Conservation (phyloP, 1,140 invertebrate species). For the Cydia strobilella region DNA sequence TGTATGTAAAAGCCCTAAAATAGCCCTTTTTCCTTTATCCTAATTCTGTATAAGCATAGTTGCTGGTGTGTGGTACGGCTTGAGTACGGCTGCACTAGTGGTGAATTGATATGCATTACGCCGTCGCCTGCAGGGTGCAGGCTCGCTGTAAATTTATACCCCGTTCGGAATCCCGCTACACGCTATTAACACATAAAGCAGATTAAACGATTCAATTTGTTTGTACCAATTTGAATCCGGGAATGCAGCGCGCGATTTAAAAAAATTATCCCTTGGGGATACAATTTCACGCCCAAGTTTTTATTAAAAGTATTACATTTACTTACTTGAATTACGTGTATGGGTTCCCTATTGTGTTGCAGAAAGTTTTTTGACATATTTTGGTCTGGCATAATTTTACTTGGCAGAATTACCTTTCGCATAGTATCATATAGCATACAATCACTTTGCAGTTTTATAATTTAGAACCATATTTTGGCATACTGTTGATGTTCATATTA, state of each 20-base stretch:
- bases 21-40: not conserved
- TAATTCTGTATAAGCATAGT: not conserved
- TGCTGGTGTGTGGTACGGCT: not conserved
- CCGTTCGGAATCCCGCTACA: conserved; percentile 10
- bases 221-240: not conserved
- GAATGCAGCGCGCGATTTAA: not conserved
- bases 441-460: too few relatives aligned
- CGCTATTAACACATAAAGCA: conserved; percentile 27
- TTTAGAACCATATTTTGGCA: too few relatives aligned
- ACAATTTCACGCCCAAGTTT: not conserved
- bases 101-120: conserved; percentile 18
- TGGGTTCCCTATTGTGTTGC: too few relatives aligned
- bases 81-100: not conserved
- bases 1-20: too few relatives aligned
- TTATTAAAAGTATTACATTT: not conserved
- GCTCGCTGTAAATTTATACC: conserved; percentile 21
- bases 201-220: conserved; percentile 27
- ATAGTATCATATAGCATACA: too few relatives aligned
- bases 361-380: too few relatives aligned
- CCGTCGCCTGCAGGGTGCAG: conserved; percentile 24
- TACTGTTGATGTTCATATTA: too few relatives aligned
- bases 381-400: too few relatives aligned
- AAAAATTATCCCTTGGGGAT: not conserved
- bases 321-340: too few relatives aligned
- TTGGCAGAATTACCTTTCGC: too few relatives aligned